A percentile compares a stretch with the other conserved stretches of the same genome.
phyloP scores from a whole-genome alignment of 2,113 vertebrate species.

The Antennarius striatus region DNA sequence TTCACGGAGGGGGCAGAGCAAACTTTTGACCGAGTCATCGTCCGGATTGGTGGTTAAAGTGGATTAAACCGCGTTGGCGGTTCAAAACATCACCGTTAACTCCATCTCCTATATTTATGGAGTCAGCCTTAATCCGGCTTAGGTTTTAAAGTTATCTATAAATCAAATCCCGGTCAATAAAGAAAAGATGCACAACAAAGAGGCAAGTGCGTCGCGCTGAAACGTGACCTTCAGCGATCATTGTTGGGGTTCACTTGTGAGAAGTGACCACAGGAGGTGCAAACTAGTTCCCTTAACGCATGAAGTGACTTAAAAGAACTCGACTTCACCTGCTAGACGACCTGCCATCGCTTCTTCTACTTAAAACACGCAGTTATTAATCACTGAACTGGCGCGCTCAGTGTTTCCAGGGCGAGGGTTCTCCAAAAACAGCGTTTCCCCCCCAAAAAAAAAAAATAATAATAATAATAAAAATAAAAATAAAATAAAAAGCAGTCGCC shows the following conservation, averaged over 20 bases:
- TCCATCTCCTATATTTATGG: too few relatives aligned
- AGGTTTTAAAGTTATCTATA: slow-evolving; percentile 61
- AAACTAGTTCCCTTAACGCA: too few relatives aligned
- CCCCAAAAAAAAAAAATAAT: too few relatives aligned
- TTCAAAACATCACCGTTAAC: neutral
- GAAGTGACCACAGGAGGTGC: slow-evolving; percentile 1
- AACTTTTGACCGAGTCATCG: slow-evolving; percentile 62
- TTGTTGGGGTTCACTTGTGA: slow-evolving; percentile 47
- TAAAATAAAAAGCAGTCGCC: too few relatives aligned
- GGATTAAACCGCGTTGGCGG: slow-evolving; percentile 18
- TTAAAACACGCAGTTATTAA: neutral
- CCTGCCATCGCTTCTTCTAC: slow-evolving; percentile 33
- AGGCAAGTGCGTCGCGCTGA: slow-evolving; percentile 36
- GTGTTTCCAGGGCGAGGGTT: neutral
- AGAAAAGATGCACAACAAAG: slow-evolving; percentile 28
- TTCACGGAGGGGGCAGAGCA: slow-evolving; percentile 18
- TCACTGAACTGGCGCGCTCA: neutral
- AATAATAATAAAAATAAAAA: too few relatives aligned
- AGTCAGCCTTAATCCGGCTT: neutral
- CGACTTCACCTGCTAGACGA: slow-evolving; percentile 13
- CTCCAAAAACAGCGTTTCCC: neutral
- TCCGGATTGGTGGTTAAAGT: slow-evolving; percentile 21
- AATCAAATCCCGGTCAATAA: slow-evolving; percentile 48
- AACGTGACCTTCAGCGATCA: slow-evolving; percentile 56
- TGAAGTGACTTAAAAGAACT: neutral